Evolutionary conservation across 2,113 vertebrate species (phyloP).

Genomic region (Odontophorus gujanensis): DNA sequence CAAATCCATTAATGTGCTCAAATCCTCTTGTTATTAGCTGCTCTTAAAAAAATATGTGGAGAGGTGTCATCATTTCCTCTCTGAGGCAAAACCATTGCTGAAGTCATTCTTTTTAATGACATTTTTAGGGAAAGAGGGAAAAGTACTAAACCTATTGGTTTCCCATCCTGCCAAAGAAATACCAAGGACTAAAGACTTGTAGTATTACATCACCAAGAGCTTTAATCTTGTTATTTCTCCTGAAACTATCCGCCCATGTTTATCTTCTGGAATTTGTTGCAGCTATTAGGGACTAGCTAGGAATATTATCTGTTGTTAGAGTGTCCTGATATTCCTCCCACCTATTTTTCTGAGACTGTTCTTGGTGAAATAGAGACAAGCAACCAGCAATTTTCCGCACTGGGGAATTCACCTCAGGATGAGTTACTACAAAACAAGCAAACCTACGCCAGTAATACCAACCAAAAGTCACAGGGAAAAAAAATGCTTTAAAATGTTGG

Average conservation of each 20-base stretch:
- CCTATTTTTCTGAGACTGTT: not conserved
- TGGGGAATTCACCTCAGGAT: not conserved
- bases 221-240: not conserved
- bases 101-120: not conserved
- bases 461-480: not conserved
- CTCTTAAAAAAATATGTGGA: not conserved
- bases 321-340: not conserved
- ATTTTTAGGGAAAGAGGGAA: not conserved
- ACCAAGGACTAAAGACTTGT: not conserved
- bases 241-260: not conserved
- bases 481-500: not conserved
- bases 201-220: not conserved
- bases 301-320: not conserved
- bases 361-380: not conserved
- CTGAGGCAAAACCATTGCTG: not conserved
- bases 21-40: not conserved
- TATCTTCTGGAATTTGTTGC: not conserved
- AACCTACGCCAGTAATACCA: rapidly evolving
- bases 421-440: not conserved
- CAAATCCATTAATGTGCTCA: not conserved
- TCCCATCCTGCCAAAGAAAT: not conserved
- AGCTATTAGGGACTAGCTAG: not conserved
- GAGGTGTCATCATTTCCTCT: not conserved
- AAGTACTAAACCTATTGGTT: not conserved
- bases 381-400: not conserved